Conservation (phyloP, 2,113 vertebrate species). For the Ptychochromis oligacanthus region DNA sequence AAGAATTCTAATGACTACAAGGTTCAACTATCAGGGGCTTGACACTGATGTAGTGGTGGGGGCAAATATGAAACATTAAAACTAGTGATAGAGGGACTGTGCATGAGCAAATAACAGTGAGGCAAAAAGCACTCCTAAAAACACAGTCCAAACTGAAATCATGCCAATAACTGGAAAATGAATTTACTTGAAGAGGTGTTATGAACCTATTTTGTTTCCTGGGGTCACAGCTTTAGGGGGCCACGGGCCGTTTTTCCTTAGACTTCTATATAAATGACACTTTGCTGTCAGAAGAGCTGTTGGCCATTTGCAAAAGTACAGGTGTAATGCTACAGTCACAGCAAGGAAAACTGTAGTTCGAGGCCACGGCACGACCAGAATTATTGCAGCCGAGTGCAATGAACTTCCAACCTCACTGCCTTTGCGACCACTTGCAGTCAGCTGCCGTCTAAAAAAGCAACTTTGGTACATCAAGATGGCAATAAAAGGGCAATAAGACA, state of each 20-base stretch:
- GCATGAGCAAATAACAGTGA: background rate
- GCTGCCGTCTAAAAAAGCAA: no score
- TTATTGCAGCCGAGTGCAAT: no score
- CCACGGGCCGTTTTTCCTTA: background rate
- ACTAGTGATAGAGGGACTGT: background rate
- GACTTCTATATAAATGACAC: background rate
- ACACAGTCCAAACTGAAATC: background rate
- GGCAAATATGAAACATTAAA: background rate
- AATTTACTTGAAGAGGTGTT: background rate
- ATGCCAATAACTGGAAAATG: fast-evolving
- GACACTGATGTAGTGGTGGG: slow-evolving; percentile 9
- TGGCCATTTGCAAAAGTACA: no score
- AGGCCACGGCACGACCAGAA: no score
- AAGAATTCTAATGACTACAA: slow-evolving; percentile 1
- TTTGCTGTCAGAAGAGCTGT: no score
- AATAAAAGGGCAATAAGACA: no score
- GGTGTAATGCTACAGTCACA: no score
- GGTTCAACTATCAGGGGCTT: slow-evolving; percentile 24
- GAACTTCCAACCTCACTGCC: no score
- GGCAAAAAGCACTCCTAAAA: background rate
- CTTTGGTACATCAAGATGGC: no score
- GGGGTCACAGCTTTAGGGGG: background rate
- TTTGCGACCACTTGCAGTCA: no score
- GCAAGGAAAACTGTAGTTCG: no score
- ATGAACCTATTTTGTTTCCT: background rate